Evolutionary conservation across 1,140 invertebrate genomes (phyloP).

Genomic region (Drosophila mauritiana): DNA sequence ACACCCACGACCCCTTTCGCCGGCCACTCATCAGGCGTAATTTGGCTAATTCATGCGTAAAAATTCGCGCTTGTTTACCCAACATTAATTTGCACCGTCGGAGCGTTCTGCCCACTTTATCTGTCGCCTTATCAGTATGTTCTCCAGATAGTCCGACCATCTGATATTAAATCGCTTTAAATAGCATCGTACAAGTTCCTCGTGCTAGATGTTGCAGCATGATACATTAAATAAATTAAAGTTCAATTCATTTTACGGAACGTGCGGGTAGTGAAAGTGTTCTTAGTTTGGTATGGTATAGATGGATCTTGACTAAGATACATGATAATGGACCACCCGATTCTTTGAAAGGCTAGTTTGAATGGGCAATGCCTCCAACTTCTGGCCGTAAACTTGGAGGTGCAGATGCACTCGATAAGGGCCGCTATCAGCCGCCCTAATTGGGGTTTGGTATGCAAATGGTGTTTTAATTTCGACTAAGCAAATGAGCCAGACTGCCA

Average conservation of each 20-base stretch:
- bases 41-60: conserved; percentile 25
- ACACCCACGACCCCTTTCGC: conserved; percentile 6
- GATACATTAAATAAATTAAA: conserved; percentile 71
- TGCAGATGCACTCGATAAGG: conserved; percentile 7
- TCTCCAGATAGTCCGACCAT: conserved; percentile 37
- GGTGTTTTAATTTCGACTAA: conserved; percentile 22
- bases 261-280: conserved; percentile 4
- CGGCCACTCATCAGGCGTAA: conserved; percentile 9
- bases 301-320: not conserved
- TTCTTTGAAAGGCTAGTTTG: not conserved
- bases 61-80: conserved; percentile 32
- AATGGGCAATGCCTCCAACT: not conserved
- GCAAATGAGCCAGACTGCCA: conserved; percentile 18
- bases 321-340: too few relatives aligned
- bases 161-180: conserved; percentile 71
- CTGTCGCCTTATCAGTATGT: conserved; percentile 26
- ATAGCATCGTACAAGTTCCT: conserved; percentile 55
- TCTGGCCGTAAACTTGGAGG: not conserved
- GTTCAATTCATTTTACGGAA: conserved; percentile 12
- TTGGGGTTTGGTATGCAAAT: conserved; percentile 53
- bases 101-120: conserved; percentile 11
- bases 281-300: not conserved
- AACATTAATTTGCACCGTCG: conserved; percentile 22
- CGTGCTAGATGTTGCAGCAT: conserved; percentile 16
- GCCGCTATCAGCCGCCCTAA: conserved; percentile 6